Evolutionary conservation across 2,113 vertebrate genomes (phyloP).

Genomic region (Pseudopodoces humilis): DNA sequence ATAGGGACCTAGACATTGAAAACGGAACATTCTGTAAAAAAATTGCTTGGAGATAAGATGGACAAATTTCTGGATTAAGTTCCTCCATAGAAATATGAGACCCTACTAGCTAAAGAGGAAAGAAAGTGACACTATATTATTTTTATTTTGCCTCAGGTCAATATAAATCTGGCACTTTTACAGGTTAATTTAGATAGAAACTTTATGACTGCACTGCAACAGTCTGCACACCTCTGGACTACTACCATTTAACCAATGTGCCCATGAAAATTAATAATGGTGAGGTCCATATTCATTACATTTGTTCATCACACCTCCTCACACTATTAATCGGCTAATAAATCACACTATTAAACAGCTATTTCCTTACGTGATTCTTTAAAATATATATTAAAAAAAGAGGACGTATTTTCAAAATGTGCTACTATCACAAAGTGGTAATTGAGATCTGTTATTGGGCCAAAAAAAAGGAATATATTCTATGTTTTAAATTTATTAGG

Average conservation of each 20-base stretch:
- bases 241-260: not conserved
- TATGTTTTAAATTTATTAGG: not conserved
- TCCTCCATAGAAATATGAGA: not conserved
- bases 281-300: not conserved
- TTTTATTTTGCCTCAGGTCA: not conserved
- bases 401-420: not conserved
- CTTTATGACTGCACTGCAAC: not conserved
- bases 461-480: not conserved
- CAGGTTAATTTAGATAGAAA: not conserved
- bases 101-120: not conserved
- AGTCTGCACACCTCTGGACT: not conserved
- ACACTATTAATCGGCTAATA: not conserved
- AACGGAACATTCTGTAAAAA: not conserved
- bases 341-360: not conserved
- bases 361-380: not conserved
- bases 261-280: not conserved
- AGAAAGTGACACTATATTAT: not conserved
- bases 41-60: not conserved
- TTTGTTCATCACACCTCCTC: not conserved
- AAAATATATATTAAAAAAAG: not conserved
- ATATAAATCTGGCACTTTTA: not conserved
- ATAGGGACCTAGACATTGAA: not conserved
- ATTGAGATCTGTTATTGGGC: not conserved
- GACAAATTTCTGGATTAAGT: not conserved
- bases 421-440: not conserved